phyloP scores from a whole-genome alignment of 2,888 invertebrate species.

The Ectobius pallidus region DNA sequence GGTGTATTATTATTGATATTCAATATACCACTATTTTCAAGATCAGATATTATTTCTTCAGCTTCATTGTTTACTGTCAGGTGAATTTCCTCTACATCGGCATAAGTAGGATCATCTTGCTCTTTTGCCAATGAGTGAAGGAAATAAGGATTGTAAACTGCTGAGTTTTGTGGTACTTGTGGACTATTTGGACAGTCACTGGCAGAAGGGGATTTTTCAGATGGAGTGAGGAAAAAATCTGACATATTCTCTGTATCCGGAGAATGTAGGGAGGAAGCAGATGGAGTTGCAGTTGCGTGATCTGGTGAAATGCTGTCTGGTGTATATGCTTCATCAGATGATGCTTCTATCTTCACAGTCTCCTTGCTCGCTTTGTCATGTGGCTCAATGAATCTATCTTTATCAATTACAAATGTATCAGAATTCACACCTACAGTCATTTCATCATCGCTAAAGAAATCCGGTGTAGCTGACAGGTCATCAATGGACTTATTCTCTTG shows the following conservation, averaged over 20 bases:
- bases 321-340: conserved; percentile 32
- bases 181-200: not conserved
- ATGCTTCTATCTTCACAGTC: not conserved
- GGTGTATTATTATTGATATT: conserved; percentile 15
- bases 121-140: not conserved
- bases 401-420: conserved; percentile 20
- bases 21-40: conserved; percentile 36
- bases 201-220: conserved; percentile 23
- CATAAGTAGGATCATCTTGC: not conserved
- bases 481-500: not conserved
- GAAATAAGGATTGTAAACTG: not conserved
- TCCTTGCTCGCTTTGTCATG: not conserved
- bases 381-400: not conserved
- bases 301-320: conserved; percentile 45
- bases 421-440: not conserved
- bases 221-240: conserved; percentile 33
- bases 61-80: conserved; percentile 42
- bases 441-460: conserved; percentile 20
- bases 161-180: not conserved
- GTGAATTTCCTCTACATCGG: conserved; percentile 33
- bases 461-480: not conserved
- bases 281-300: not conserved
- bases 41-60: conserved; percentile 40
- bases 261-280: conserved; percentile 14
- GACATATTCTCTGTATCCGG: conserved; percentile 32